A percentile compares a stretch with the other conserved stretches of the same genome.
Evolutionary conservation across 2,797 vertebrate species (phyloP).

Genomic region (Podargus strigoides): DNA sequence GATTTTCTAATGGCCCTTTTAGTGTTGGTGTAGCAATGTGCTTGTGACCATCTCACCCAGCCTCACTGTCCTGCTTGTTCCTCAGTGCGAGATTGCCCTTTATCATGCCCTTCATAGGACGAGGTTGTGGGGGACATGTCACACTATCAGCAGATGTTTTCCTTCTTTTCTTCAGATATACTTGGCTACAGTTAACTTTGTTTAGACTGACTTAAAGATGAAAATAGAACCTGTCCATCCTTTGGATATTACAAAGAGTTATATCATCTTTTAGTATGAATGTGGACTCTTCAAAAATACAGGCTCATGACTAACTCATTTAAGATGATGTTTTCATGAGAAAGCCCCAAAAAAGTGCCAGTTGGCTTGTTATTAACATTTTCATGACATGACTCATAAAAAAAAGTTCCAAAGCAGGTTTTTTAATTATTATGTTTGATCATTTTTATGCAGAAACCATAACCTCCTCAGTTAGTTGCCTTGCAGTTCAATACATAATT

Average conservation of each 20-base stretch:
- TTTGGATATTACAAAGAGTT: not conserved
- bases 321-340: not conserved
- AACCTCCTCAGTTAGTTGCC: not conserved
- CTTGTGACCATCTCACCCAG: not conserved
- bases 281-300: not conserved
- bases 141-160: not conserved
- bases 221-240: not conserved
- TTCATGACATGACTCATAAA: not conserved
- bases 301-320: not conserved
- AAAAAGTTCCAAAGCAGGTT: not conserved
- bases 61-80: not conserved
- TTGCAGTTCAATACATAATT: not conserved
- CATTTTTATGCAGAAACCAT: not conserved
- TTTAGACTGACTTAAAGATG: not conserved
- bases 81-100: not conserved
- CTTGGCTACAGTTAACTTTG: not conserved
- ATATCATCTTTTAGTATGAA: not conserved
- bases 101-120: accelerated
- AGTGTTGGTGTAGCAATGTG: not conserved
- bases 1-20: not conserved
- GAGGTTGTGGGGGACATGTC: not conserved
- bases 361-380: not conserved
- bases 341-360: not conserved
- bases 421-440: not conserved
- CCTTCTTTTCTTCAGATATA: not conserved